Evolutionary conservation across 2,113 vertebrate species (phyloP), one percentile per base, ranked within the genome.

Genomic region (Apteryx mantelli): DNA sequence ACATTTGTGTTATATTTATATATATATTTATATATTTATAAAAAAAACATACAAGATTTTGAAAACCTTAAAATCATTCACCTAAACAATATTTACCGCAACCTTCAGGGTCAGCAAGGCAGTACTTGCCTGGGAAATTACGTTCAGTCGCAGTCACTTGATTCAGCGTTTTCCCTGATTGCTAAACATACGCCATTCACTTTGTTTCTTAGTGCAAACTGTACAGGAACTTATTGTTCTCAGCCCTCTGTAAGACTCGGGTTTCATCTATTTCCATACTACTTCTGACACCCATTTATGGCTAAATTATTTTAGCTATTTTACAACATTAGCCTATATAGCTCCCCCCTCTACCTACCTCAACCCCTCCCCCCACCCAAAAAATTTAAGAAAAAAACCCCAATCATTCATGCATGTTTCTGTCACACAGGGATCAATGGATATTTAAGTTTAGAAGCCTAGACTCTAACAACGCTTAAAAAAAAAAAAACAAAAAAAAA

Each of bases 61-160:
- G 82, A 97, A 98, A 98, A 98, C 93, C 96, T 96, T 98, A 97
- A 98, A 97, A 97, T 95, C 96, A 95, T 95, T 97, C 96, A 61
- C 70, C 76, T 89, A 88, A 96, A 68, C 96, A 94, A 70, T 64
- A 82, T 66, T 94, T 89, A 65, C n/a, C 86, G 79, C 85, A 94
- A 34, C 83, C 88, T 80, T 96, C 93, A 85, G 74, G 84, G 78
- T 92, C 90, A 95, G 85, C 84, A 91, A 84, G 91, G 82, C 83
- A 93, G 68, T 11, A 6, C 78, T 25, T 74, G 91, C 93, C 93
- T 61, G 3, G 24, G 82, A 86, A 91, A 42, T 28, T 11, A 46
- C 5, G 69, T 42, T 96, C 96, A 48, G 91, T 8, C 82, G 74
- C 88, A 95, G 91, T 73, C 7, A 2, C 75, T 86, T 20, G 66